Evolutionary conservation across 2,888 invertebrate species (phyloP).

Genomic region (Choristoneura rosaceana): DNA sequence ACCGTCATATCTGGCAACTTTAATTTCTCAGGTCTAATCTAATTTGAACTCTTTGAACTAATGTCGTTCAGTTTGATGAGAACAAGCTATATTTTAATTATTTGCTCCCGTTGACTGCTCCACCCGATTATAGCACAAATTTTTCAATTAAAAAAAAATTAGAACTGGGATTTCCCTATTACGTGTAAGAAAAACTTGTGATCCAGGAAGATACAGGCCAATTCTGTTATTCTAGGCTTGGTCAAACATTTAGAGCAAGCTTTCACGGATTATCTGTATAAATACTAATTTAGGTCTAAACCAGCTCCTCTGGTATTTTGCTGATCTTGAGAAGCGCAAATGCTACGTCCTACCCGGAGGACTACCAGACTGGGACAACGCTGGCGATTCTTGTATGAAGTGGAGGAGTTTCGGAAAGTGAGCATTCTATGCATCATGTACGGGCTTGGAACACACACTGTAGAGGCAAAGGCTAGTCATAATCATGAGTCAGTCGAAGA

Average conservation of each 20-base stretch:
- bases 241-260: not conserved
- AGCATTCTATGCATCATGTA: slow-evolving; percentile 52
- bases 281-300: slow-evolving; percentile 86
- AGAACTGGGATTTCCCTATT: too few relatives aligned
- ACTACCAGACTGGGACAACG: slow-evolving; percentile 91
- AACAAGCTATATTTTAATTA: too few relatives aligned
- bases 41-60: too few relatives aligned
- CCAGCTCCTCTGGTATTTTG: slow-evolving; percentile 97
- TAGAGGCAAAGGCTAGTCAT: not conserved
- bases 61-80: too few relatives aligned
- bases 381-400: slow-evolving; percentile 92
- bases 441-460: not conserved
- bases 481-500: not conserved
- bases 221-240: too few relatives aligned
- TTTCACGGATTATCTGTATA: not conserved
- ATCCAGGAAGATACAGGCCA: too few relatives aligned
- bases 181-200: too few relatives aligned
- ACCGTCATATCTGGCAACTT: too few relatives aligned
- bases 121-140: too few relatives aligned
- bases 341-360: slow-evolving; percentile 90
- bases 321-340: slow-evolving; percentile 92
- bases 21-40: too few relatives aligned
- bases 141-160: too few relatives aligned
- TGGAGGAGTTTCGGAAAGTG: slow-evolving; percentile 95
- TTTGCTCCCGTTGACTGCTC: too few relatives aligned